Conservation (phyloP, 2,797 vertebrate genomes). For the Neoniphon sammara region DNA sequence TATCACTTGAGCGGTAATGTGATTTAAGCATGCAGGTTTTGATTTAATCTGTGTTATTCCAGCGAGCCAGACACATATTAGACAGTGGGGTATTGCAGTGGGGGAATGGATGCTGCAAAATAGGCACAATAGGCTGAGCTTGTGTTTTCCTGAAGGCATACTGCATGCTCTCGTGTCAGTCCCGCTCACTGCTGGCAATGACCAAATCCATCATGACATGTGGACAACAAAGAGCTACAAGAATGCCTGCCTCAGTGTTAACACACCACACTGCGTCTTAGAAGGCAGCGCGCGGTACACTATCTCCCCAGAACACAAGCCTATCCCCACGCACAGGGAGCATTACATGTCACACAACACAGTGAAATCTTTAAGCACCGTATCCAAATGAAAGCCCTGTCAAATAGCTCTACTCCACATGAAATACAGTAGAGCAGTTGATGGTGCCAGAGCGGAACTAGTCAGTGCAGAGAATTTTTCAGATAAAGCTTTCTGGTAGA, state of each 20-base stretch:
- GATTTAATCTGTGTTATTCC: slow-evolving; percentile 67
- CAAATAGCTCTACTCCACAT: slow-evolving; percentile 70
- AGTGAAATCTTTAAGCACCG: slow-evolving; percentile 79
- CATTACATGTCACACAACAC: slow-evolving; percentile 79
- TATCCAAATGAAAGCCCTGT: slow-evolving; percentile 71
- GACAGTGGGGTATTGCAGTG: slow-evolving; percentile 49
- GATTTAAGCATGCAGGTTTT: slow-evolving; percentile 62
- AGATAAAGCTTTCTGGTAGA: slow-evolving; percentile 73
- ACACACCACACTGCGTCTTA: slow-evolving; percentile 52
- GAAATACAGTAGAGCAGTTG: slow-evolving; percentile 68
- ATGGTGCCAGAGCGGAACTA: slow-evolving; percentile 66
- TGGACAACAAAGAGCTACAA: slow-evolving; percentile 83
- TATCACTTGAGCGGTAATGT: slow-evolving; percentile 55
- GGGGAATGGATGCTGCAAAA: slow-evolving; percentile 58
- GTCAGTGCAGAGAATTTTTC: slow-evolving; percentile 58
- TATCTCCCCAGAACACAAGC: slow-evolving; percentile 76
- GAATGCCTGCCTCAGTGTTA: slow-evolving; percentile 61
- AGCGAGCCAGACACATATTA: slow-evolving; percentile 47
- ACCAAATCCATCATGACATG: slow-evolving; percentile 83
- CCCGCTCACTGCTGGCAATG: slow-evolving; percentile 72
- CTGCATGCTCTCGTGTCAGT: slow-evolving; percentile 79
- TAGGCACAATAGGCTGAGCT: slow-evolving; percentile 76
- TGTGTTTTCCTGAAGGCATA: slow-evolving; percentile 77
- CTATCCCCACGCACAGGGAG: slow-evolving; percentile 66
- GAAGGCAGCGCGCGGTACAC: slow-evolving; percentile 51